Base-by-base conservation (phyloP, 2,888 invertebrate species). In the Melanchra persicariae region DNA sequence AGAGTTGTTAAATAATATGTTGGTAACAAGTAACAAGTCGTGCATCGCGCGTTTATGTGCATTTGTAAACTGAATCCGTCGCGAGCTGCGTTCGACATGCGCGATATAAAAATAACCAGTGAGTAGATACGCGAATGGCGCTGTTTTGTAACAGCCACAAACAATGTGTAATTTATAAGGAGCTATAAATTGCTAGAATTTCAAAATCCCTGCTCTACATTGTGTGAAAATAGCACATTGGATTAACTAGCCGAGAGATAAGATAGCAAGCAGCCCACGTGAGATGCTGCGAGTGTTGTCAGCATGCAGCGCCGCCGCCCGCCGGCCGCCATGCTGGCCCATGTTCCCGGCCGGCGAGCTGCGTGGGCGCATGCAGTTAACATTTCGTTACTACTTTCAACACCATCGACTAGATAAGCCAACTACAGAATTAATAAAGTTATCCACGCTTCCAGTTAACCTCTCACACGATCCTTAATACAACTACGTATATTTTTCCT, bases 191-290 rank as follows among this genome's bases (percentile, higher is more conserved):
- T 75, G 70, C 45, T 81, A 78, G 77, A 83, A 87, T 92, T 92
- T 89, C 89, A 89, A 91, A 92, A 93, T 88, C 85, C 87, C 81
- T 89, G 90, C 74, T 88, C 90, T 87, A 90, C 85, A 89, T 90
- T 88, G 89, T 90, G 84, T 91, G 89, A 91, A 93, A 93, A 93
- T 93, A 93, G 92, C 91, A 87, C 91, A 90, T 82, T 83, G 88
- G 90, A 91, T 92, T 91, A 91, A 88, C 91, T 85, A 89, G 88
- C 90, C 88, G 87, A 86, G 88, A 91, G 93, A 95, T 94, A 93
- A 94, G 93, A 95, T 94, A 94, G 91, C 91, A 92, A 90, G 91
- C 92, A 90, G 88, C 91, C 91, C 91, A 94, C 93, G 91, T 92
- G 92, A 83, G 66, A 58, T 49, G 79, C 66, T 74, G 73, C 40